A percentile compares a stretch with the other conserved stretches of the same genome.
Conservation (phyloP, 2,113 vertebrate genomes). For the Paedocypris sp. region DNA sequence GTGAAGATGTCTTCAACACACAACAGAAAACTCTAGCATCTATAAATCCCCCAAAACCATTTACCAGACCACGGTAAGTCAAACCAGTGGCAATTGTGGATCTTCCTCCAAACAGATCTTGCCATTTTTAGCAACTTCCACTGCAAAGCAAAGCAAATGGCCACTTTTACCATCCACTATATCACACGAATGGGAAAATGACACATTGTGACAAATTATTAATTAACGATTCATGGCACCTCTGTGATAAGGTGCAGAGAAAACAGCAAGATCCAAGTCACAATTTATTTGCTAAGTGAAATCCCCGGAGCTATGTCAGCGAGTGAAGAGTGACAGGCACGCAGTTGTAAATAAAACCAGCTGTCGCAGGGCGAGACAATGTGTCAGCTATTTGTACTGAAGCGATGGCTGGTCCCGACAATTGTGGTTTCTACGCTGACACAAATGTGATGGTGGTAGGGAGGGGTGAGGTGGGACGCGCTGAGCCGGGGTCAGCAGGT, state of each 20-base stretch:
- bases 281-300: constrained; percentile 30
- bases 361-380: constrained; percentile 33
- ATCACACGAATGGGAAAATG: constrained; percentile 12
- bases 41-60: neutral
- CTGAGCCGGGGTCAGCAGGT: constrained; percentile 12
- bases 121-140: constrained; percentile 85
- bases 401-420: constrained; percentile 26
- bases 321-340: constrained; percentile 34
- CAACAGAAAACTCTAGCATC: neutral
- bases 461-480: neutral
- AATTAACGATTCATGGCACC: constrained; percentile 30
- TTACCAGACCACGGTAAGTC: constrained; percentile 83
- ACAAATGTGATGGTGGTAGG: neutral
- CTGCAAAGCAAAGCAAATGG: constrained; percentile 50
- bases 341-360: constrained; percentile 39
- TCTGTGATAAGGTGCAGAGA: constrained; percentile 22
- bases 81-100: constrained; percentile 83
- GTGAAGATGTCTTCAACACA: constrained; percentile 71
- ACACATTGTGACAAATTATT: constrained; percentile 29
- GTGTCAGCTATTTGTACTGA: constrained; percentile 27
- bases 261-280: constrained; percentile 26
- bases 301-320: constrained; percentile 31
- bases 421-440: constrained; percentile 29
- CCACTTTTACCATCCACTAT: neutral
- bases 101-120: constrained; percentile 89